Evolutionary conservation across 1,140 invertebrate genomes (phyloP).

Genomic region (Meloidogyne floridensis): DNA sequence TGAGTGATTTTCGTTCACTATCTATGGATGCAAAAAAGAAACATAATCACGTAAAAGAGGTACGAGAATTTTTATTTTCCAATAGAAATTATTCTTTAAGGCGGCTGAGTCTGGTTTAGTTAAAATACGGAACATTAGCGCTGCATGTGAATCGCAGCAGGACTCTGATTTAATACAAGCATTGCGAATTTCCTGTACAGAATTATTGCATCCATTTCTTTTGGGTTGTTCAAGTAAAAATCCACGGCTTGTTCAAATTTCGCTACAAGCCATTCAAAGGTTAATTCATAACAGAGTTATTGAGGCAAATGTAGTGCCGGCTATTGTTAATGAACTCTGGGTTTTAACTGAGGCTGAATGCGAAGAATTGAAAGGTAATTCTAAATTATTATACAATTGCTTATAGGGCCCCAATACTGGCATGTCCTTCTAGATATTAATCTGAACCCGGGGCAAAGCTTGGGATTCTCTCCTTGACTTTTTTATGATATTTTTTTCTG

Average conservation of each 20-base stretch:
- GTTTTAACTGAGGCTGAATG: conserved; percentile 85
- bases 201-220: conserved; percentile 93
- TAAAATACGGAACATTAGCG: conserved; percentile 80
- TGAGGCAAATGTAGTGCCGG: conserved; percentile 77
- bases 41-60: conserved; percentile 94
- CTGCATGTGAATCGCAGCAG: conserved; percentile 74
- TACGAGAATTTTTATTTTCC: conserved; percentile 64
- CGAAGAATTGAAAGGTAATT: conserved; percentile 78
- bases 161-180: conserved; percentile 68
- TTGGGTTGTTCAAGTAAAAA: conserved; percentile 97
- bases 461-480: no score
- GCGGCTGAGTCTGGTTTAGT: conserved; percentile 90
- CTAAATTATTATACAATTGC: no score
- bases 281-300: conserved; percentile 71
- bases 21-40: conserved; percentile 95
- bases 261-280: conserved; percentile 80
- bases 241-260: conserved; percentile 90
- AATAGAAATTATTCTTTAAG: conserved; percentile 69
- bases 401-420: no score
- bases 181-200: conserved; percentile 68
- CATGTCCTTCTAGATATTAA: no score
- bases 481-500: no score
- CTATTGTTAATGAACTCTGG: conserved; percentile 89
- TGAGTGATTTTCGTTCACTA: conserved; percentile 85
- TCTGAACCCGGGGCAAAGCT: no score